These are phyloP conservation scores for Ianthella basta DNA, from an alignment of 37 sponge, comb jelly and placozoan species.

Conservation along the genomic window DNA sequence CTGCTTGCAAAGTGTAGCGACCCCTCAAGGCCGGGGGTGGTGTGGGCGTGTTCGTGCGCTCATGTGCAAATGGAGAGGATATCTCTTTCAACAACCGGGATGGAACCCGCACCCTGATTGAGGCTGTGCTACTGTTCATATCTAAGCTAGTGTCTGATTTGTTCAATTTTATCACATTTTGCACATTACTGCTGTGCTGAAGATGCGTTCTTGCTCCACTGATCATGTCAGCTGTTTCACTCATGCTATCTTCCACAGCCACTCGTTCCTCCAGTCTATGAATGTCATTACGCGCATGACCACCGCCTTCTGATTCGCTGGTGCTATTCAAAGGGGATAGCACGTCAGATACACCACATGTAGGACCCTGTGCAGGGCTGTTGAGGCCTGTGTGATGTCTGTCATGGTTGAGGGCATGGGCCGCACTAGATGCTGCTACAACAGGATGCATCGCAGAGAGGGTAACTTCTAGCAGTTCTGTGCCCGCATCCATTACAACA, in stretches of 20 bases:
- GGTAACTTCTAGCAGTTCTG: conserved; percentile 31
- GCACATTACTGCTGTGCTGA: too few relatives aligned
- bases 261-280: background rate
- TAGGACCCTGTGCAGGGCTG: background rate
- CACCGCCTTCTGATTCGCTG: background rate
- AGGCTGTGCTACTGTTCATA: background rate
- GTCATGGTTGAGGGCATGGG: too few relatives aligned
- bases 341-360: background rate
- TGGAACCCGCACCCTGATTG: background rate
- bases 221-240: background rate
- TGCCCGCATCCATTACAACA: background rate
- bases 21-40: conserved; percentile 31
- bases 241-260: background rate
- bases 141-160: background rate
- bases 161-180: too few relatives aligned
- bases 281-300: background rate
- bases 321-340: background rate
- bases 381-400: too few relatives aligned
- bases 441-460: conserved; percentile 29
- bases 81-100: conserved; percentile 31
- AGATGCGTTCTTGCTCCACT: too few relatives aligned
- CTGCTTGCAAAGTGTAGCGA: background rate
- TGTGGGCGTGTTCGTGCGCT: background rate
- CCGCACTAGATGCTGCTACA: background rate
- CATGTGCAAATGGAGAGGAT: conserved; percentile 19